phyloP scores from a whole-genome alignment of 2,113 vertebrate species.

The Tachysurus vachellii region DNA sequence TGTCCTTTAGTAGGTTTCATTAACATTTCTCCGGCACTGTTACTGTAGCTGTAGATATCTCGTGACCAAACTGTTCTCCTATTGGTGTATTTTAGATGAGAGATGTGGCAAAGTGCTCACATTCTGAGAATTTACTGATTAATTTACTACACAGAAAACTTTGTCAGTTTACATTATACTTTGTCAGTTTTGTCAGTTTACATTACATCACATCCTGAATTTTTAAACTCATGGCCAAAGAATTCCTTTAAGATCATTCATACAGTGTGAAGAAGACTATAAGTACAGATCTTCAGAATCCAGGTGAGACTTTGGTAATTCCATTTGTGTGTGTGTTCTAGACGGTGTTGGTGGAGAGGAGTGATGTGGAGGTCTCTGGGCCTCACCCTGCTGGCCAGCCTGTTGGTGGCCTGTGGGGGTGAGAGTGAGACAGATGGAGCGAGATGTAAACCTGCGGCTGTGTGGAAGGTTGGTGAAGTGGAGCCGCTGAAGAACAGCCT shows the following conservation, averaged over 20 bases:
- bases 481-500: slow-evolving; percentile 79
- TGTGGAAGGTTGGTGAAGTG: slow-evolving; percentile 79
- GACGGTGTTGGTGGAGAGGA: slow-evolving; percentile 54
- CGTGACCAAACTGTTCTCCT: not conserved
- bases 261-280: not conserved
- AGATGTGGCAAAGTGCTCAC: not conserved
- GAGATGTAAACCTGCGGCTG: slow-evolving; percentile 76
- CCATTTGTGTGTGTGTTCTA: slow-evolving; percentile 37
- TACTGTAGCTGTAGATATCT: too few species aligned
- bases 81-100: not conserved
- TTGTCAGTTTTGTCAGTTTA: too few species aligned
- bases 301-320: not conserved
- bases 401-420: slow-evolving; percentile 80
- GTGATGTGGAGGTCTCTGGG: slow-evolving; percentile 85
- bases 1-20: not conserved
- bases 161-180: too few species aligned
- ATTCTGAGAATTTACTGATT: not conserved
- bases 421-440: slow-evolving; percentile 76
- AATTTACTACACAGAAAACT: not conserved
- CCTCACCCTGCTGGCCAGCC: slow-evolving; percentile 85
- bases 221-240: not conserved
- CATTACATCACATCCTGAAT: too few species aligned
- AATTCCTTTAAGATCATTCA: not conserved
- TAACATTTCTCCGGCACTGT: not conserved
- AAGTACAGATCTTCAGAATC: not conserved